Percentiles rank a stretch among this genome's conserved stretches.
Evolutionary conservation across 2,113 vertebrate species (phyloP).

Genomic region (Oreochromis tanganicae): DNA sequence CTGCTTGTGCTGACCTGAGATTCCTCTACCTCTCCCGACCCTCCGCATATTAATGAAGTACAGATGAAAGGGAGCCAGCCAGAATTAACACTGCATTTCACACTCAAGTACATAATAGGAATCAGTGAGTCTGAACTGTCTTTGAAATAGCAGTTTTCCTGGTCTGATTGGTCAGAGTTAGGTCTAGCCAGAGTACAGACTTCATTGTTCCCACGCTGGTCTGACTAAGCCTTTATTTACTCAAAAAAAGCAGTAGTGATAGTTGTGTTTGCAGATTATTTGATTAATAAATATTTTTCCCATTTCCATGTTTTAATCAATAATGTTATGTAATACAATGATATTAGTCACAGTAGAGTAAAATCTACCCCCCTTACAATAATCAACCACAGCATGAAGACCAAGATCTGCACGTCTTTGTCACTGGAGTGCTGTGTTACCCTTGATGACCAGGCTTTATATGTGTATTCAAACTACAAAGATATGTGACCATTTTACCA

Average conservation of each 20-base stretch:
- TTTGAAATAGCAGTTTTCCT: constrained; percentile 20
- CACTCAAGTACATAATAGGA: constrained; percentile 17
- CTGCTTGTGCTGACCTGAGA: constrained; percentile 47
- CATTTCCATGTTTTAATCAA: not conserved
- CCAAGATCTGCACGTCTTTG: not conserved
- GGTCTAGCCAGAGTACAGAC: constrained; percentile 4
- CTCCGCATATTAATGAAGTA: constrained; percentile 42
- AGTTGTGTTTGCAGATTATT: not conserved
- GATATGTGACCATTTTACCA: not conserved
- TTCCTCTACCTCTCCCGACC: constrained; percentile 27
- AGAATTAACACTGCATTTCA: constrained; percentile 41
- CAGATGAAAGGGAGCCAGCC: constrained; percentile 41
- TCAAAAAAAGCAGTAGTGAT: not conserved
- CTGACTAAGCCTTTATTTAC: constrained; percentile 26
- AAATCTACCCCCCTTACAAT: not conserved
- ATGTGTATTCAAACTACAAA: not conserved
- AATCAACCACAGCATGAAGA: not conserved
- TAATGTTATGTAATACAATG: not conserved
- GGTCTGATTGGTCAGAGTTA: not conserved
- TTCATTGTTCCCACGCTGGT: not conserved
- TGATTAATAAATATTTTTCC: not conserved
- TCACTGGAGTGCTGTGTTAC: not conserved
- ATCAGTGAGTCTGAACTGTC: not conserved
- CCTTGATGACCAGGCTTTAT: not conserved
- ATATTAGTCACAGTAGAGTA: constrained; percentile 1